Percentiles rank a stretch among this genome's conserved stretches.
phyloP scores from a whole-genome alignment of 2,113 vertebrate genomes.

The Oncorhynchus keta region DNA sequence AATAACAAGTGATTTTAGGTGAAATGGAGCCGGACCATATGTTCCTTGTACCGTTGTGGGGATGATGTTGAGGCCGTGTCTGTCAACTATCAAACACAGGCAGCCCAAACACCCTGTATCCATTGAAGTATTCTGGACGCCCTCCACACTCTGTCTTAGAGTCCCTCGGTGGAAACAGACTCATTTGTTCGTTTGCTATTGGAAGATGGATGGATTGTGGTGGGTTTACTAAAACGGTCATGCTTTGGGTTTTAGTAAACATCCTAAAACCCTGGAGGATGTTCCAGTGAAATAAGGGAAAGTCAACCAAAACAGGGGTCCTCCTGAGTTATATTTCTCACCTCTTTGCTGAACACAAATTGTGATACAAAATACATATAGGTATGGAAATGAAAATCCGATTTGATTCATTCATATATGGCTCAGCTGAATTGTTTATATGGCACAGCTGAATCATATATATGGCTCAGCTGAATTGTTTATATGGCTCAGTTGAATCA shows the following conservation, averaged over 20 bases:
- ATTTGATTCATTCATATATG: too few relatives aligned
- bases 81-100: conserved; percentile 53
- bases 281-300: conserved; percentile 31
- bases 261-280: conserved; percentile 44
- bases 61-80: conserved; percentile 40
- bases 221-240: conserved; percentile 52
- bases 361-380: background rate
- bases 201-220: conserved; percentile 59
- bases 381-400: background rate
- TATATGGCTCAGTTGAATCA: too few relatives aligned
- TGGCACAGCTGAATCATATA: too few relatives aligned
- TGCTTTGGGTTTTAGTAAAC: conserved; percentile 57
- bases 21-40: conserved; percentile 4
- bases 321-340: background rate
- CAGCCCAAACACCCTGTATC: conserved; percentile 43
- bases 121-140: conserved; percentile 38
- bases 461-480: too few relatives aligned
- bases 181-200: conserved; percentile 41
- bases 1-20: conserved; percentile 25
- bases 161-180: conserved; percentile 33
- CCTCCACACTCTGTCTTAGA: conserved; percentile 33
- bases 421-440: too few relatives aligned
- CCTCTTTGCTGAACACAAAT: background rate
- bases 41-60: conserved; percentile 24
- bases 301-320: conserved; percentile 11